Percentiles rank a stretch among this genome's conserved stretches.
Evolutionary conservation across 1,140 invertebrate species (phyloP).

Genomic region (Lucilia cuprina): DNA sequence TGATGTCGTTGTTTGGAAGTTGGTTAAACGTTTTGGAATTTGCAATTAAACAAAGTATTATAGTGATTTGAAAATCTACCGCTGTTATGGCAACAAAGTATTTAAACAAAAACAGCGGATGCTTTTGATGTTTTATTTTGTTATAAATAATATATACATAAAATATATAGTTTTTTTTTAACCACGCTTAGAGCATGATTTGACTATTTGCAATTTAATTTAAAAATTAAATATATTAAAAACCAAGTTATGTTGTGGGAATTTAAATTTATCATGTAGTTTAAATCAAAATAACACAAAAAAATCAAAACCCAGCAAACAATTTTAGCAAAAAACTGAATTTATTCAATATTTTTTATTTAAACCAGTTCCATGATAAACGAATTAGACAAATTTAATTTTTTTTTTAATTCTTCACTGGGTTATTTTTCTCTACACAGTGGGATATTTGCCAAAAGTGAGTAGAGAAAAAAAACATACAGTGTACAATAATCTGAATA

Average conservation of each 20-base stretch:
- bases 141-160: no score
- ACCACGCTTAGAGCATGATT: no score
- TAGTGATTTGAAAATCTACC: no score
- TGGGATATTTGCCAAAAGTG: conserved; percentile 3
- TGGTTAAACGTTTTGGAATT: no score
- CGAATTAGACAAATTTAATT: no score
- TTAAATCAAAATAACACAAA: background rate
- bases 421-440: background rate
- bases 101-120: no score
- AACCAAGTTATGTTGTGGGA: background rate
- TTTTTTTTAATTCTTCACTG: background rate
- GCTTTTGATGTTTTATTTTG: no score
- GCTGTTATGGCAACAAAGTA: no score
- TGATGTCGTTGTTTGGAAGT: no score
- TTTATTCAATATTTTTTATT: background rate
- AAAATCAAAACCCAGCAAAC: background rate
- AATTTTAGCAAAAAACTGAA: background rate
- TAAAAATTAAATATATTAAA: background rate
- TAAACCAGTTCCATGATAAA: background rate
- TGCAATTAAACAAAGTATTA: no score
- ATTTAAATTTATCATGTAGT: background rate
- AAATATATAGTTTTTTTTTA: no score
- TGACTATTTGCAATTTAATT: no score
- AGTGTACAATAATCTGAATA: background rate
- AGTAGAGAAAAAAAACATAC: background rate